These are phyloP conservation scores for Apis dorsata DNA, from an alignment of 1,140 invertebrate genomes.

Conservation along the genomic window DNA sequence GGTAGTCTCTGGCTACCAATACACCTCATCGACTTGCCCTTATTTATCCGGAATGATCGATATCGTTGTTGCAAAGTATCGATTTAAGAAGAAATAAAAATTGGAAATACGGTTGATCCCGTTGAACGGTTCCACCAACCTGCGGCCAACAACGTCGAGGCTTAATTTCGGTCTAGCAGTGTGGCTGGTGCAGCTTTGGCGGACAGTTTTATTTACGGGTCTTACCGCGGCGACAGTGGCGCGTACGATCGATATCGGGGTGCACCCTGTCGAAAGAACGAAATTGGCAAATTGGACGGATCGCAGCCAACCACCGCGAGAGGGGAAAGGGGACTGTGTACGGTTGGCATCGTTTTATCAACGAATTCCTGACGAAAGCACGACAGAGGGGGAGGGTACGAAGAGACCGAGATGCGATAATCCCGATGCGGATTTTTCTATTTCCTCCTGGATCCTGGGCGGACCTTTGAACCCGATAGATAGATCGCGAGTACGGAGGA, in stretches of 20 bases:
- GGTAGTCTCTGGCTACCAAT: no score
- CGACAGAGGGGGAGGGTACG: neutral
- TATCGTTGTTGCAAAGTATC: no score
- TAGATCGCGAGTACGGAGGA: slow-evolving; percentile 1
- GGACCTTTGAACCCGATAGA: slow-evolving; percentile 24
- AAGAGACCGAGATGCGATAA: neutral
- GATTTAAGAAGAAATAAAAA: no score
- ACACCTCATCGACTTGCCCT: no score
- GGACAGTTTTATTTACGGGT: slow-evolving; percentile 35
- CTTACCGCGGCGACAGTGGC: neutral
- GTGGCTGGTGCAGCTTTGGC: neutral
- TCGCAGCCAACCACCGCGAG: neutral
- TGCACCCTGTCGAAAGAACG: slow-evolving; percentile 12
- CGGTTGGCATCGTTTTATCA: slow-evolving; percentile 23
- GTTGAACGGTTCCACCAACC: no score
- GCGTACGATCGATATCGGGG: slow-evolving; percentile 12
- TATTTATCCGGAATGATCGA: no score
- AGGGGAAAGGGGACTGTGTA: no score
- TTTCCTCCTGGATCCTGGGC: neutral
- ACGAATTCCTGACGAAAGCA: slow-evolving; percentile 38
- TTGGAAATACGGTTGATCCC: no score
- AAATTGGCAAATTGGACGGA: slow-evolving; percentile 45
- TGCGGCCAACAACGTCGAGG: neutral
- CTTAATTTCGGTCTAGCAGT: neutral
- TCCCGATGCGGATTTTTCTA: slow-evolving; percentile 42